Evolutionary conservation across 1,140 invertebrate genomes (phyloP).

Genomic region (Drosophila elegans): DNA sequence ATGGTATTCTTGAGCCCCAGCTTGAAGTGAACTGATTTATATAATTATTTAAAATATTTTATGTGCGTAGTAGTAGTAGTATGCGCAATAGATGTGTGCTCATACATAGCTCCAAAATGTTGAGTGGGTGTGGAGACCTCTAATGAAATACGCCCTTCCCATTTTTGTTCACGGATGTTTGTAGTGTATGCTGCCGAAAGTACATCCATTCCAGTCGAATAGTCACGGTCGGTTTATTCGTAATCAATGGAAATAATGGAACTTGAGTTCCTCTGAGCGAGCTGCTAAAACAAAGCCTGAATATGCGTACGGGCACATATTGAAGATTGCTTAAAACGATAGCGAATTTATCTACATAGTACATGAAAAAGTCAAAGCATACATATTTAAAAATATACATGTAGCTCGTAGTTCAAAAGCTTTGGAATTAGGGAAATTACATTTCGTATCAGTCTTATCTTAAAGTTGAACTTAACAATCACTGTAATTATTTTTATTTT

Average conservation of each 20-base stretch:
- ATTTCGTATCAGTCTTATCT: neutral
- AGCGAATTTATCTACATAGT: conserved; percentile 21
- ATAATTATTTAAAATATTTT: conserved; percentile 14
- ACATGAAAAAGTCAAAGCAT: conserved; percentile 1
- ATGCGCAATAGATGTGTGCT: conserved; percentile 16
- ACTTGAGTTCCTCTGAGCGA: conserved; percentile 42
- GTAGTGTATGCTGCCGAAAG: conserved; percentile 48
- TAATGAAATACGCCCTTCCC: conserved; percentile 50
- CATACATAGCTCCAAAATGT: conserved; percentile 34
- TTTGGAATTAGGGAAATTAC: neutral
- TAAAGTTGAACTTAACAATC: neutral
- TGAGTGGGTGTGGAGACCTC: conserved; percentile 45
- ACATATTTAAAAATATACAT: neutral
- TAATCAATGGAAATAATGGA: conserved; percentile 49
- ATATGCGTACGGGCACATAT: conserved; percentile 42
- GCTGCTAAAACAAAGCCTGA: conserved; percentile 41
- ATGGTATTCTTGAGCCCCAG: neutral
- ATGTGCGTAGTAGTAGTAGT: conserved; percentile 24
- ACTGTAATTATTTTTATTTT: neutral
- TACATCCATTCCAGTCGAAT: conserved; percentile 47
- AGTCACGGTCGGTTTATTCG: conserved; percentile 47
- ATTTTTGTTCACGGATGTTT: conserved; percentile 46
- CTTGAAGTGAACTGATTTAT: conserved; percentile 2
- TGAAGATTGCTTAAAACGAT: conserved; percentile 42
- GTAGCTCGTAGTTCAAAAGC: neutral